phyloP scores from a whole-genome alignment of 30 jellyfish, hydroid and myxozoan species.

The Chrysaora quinquecirrha region DNA sequence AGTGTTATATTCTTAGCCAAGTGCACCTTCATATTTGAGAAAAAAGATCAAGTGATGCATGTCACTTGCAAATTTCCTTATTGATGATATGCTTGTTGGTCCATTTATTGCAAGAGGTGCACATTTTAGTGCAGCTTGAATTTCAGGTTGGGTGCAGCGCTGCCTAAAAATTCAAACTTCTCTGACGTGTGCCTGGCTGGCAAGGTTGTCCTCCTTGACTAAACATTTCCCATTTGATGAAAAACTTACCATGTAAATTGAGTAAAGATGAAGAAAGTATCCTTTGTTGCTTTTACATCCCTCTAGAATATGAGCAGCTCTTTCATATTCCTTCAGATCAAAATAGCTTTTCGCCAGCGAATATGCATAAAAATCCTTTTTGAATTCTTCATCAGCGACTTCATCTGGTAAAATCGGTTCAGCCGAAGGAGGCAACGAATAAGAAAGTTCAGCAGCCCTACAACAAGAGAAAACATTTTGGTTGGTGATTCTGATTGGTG shows the following conservation, averaged over 20 bases:
- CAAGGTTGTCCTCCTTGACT: neutral
- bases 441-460: slow-evolving; percentile 69
- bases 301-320: slow-evolving; percentile 76
- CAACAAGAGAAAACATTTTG: too few relatives aligned
- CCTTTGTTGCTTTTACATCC: slow-evolving; percentile 74
- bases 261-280: slow-evolving; percentile 66
- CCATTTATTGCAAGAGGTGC: too few relatives aligned
- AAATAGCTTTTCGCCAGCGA: slow-evolving; percentile 76
- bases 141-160: too few relatives aligned
- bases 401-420: slow-evolving; percentile 8
- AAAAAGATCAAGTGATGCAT: too few relatives aligned
- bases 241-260: slow-evolving; percentile 78
- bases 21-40: too few relatives aligned
- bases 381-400: slow-evolving; percentile 33
- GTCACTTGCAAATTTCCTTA: too few relatives aligned
- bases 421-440: slow-evolving; percentile 50
- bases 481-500: too few relatives aligned
- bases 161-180: too few relatives aligned
- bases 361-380: slow-evolving; percentile 79
- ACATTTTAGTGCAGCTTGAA: too few relatives aligned
- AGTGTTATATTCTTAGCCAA: too few relatives aligned
- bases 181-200: neutral
- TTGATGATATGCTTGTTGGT: too few relatives aligned
- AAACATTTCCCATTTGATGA: too few relatives aligned
- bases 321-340: slow-evolving; percentile 80